These are phyloP conservation scores for Oxycera nigricornis DNA, from an alignment of 2,888 invertebrate genomes.

Conservation along the genomic window DNA sequence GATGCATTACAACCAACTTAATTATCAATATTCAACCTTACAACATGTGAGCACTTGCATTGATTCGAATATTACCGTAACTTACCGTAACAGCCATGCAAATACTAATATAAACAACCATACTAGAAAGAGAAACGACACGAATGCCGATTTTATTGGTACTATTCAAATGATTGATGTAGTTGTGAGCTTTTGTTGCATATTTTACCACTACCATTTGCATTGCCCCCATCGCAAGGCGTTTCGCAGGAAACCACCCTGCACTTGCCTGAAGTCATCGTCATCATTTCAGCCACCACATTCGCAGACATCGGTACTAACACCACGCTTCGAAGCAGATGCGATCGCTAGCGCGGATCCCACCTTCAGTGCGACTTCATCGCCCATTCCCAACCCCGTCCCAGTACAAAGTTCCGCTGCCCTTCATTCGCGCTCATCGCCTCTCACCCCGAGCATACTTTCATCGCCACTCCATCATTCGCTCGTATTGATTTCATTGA, in stretches of 20 bases:
- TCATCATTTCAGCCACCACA: neutral
- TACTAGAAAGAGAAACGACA: slow-evolving; percentile 51
- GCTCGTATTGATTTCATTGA: slow-evolving; percentile 36
- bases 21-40: slow-evolving; percentile 25
- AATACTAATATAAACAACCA: slow-evolving; percentile 50
- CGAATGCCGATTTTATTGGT: slow-evolving; percentile 51
- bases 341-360: slow-evolving; percentile 22
- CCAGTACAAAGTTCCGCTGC: neutral
- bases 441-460: neutral
- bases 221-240: slow-evolving; percentile 62
- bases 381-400: neutral
- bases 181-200: slow-evolving; percentile 44
- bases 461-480: slow-evolving; percentile 23
- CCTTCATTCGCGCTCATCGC: neutral
- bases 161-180: slow-evolving; percentile 43
- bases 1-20: slow-evolving; percentile 29
- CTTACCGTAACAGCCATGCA: slow-evolving; percentile 45
- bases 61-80: slow-evolving; percentile 37
- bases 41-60: slow-evolving; percentile 21
- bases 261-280: neutral
- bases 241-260: slow-evolving; percentile 59
- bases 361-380: slow-evolving; percentile 15
- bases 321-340: slow-evolving; percentile 2
- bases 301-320: neutral
- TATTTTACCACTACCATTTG: slow-evolving; percentile 45